These are phyloP conservation scores for Mormyrus iriodes DNA, from an alignment of 2,113 vertebrate species.

Conservation along the genomic window DNA sequence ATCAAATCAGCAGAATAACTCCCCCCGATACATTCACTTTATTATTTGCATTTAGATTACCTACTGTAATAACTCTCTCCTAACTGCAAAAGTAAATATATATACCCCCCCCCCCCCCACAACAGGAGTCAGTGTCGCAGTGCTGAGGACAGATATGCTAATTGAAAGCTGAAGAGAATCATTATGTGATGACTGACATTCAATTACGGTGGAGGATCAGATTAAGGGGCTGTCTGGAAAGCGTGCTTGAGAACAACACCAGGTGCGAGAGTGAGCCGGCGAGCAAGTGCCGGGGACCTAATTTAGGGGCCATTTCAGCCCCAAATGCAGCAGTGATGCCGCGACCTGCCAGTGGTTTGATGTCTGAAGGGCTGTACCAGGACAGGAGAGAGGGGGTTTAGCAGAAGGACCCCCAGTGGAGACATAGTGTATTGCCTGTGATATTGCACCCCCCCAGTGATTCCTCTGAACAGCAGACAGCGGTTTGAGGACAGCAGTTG, in stretches of 20 bases:
- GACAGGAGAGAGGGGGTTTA: slow-evolving; percentile 3
- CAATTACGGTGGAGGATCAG: slow-evolving; percentile 66
- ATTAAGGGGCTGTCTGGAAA: slow-evolving; percentile 57
- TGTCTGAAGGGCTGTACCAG: slow-evolving; percentile 49
- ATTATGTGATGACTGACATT: slow-evolving; percentile 70
- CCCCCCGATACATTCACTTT: slow-evolving; percentile 31
- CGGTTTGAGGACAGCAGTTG: not conserved
- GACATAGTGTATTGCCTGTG: not conserved
- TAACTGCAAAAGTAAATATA: slow-evolving; percentile 69
- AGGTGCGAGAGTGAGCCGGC: slow-evolving; percentile 39
- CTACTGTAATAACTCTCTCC: slow-evolving; percentile 63
- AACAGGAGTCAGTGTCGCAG: slow-evolving; percentile 54
- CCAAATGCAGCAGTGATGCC: slow-evolving; percentile 53
- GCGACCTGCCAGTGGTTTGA: slow-evolving; percentile 64
- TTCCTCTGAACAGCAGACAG: not conserved
- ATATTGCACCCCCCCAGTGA: not conserved
- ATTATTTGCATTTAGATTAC: slow-evolving; percentile 76
- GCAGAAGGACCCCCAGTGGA: not conserved
- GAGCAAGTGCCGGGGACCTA: slow-evolving; percentile 19
- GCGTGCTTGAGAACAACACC: slow-evolving; percentile 51
- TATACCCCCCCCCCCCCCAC: slow-evolving; percentile 49
- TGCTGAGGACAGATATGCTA: slow-evolving; percentile 56
- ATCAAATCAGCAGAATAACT: slow-evolving; percentile 54
- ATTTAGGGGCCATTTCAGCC: slow-evolving; percentile 45
- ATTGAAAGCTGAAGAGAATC: slow-evolving; percentile 63